Base-by-base conservation (phyloP, 2,113 vertebrate species). In the Acanthochromis polyacanthus region DNA sequence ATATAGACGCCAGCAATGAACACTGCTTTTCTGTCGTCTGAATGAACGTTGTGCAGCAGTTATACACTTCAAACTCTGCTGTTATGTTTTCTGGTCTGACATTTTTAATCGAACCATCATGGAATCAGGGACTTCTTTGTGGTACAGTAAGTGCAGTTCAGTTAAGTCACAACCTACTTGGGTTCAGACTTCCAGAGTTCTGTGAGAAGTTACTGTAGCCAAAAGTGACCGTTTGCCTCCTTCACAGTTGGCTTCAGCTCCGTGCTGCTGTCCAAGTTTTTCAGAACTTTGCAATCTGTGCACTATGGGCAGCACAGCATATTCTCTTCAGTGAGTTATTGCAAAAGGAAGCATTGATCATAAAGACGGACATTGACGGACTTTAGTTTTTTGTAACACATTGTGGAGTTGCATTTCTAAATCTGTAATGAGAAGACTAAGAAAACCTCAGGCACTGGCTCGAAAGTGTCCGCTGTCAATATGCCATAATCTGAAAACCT, bases 181-280 rank as follows among this genome's bases (percentile, higher is more conserved):
- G 32, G 7, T 36, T 36, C 32, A 36, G 32, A 36, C 7, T 36
- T 36, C 32, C 32, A 36, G 32, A 8, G 4, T 50, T 61, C 3
- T 40, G n/a, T 0, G 57, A 50, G 38, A 28, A 22, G 57, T 69
- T 50, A 11, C 50, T 43, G 43, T 30, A 25, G 57, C 22, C 0
- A 62, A 30, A 67, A 67, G 15, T 11, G 0, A 38, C 38, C 43
- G 38, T 81, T 81, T 57, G 43, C 32, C 20, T 53, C 22, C 66
- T 75, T 53, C 72, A 64, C 45, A 53, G 32, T 70, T 64, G 66
- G 53, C 60, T 53, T 64, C 43, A 57, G 32, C 32, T 59, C 45
- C 17, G 1, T 38, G 32, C 32, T 36, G 32, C 8, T 10, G 9
- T 36, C 73, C 53, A 67, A 75, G 38, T 58, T 50, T 40, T 23